Evolutionary conservation across 2,113 vertebrate genomes (phyloP).

Genomic region (Myrmecobius fasciatus): DNA sequence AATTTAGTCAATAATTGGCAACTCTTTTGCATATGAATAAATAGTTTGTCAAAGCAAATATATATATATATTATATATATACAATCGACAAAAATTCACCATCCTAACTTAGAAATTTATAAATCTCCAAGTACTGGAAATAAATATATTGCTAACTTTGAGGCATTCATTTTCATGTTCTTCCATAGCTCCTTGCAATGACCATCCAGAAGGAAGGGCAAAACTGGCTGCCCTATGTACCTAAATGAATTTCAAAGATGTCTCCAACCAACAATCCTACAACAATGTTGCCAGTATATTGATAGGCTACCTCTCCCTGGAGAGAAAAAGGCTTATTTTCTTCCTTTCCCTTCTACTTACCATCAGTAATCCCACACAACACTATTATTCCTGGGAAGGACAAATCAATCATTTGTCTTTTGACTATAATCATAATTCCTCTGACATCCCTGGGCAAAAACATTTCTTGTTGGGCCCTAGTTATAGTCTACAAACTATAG

Average conservation of each 20-base stretch:
- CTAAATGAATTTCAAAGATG: background rate
- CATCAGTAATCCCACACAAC: too few relatives aligned
- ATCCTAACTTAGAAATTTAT: background rate
- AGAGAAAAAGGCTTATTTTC: background rate
- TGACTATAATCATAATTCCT: too few relatives aligned
- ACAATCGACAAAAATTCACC: background rate
- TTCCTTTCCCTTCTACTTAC: too few relatives aligned
- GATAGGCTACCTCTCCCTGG: background rate
- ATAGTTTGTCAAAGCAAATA: conserved; percentile 27
- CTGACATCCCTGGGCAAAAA: too few relatives aligned
- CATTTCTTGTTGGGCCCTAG: too few relatives aligned
- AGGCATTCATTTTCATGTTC: background rate
- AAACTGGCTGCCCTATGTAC: background rate
- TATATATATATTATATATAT: too few relatives aligned
- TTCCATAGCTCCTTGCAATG: too few relatives aligned
- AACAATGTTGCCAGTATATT: background rate
- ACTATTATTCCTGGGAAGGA: too few relatives aligned
- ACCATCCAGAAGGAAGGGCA: too few relatives aligned
- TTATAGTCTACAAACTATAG: too few relatives aligned
- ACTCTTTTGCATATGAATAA: conserved; percentile 78
- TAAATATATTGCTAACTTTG: background rate
- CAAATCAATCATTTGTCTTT: too few relatives aligned
- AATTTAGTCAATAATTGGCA: conserved; percentile 71
- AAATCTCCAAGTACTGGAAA: background rate
- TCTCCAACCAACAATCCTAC: background rate